Evolutionary conservation across 2,888 invertebrate genomes (phyloP).

Genomic region (Nephrotoma guestfalica): DNA sequence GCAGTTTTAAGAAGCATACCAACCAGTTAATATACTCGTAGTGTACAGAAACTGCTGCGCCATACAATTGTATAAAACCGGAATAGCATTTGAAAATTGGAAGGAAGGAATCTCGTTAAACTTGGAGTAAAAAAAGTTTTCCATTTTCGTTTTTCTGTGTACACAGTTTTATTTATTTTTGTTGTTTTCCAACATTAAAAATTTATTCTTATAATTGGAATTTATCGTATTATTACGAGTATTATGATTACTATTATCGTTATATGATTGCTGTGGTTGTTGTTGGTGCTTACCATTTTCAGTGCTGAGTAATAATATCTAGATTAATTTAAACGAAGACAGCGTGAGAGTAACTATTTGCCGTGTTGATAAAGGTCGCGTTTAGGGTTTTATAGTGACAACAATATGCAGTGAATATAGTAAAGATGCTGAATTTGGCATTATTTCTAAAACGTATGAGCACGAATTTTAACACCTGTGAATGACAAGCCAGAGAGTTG

Average conservation of each 20-base stretch:
- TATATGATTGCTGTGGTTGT: neutral
- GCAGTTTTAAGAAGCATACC: neutral
- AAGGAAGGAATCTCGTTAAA: neutral
- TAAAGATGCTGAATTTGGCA: too few relatives aligned
- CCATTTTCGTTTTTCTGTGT: neutral
- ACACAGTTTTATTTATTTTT: neutral
- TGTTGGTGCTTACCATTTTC: neutral
- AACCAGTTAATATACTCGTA: neutral
- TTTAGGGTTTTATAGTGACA: too few relatives aligned
- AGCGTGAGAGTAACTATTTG: too few relatives aligned
- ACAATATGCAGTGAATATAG: too few relatives aligned
- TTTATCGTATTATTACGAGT: neutral
- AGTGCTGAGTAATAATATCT: neutral
- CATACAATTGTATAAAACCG: neutral
- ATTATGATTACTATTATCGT: neutral
- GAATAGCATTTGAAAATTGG: neutral
- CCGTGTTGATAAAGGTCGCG: too few relatives aligned
- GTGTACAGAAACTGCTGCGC: neutral
- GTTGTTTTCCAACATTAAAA: neutral
- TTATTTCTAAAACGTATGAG: too few relatives aligned
- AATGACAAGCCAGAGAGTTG: too few relatives aligned
- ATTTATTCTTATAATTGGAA: neutral
- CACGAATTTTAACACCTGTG: too few relatives aligned
- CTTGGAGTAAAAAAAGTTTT: neutral
- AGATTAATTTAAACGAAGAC: too few relatives aligned